Evolutionary conservation across 2,888 invertebrate genomes (phyloP), one percentile per base, ranked within the genome.

Genomic region (Emmelina monodactyla): DNA sequence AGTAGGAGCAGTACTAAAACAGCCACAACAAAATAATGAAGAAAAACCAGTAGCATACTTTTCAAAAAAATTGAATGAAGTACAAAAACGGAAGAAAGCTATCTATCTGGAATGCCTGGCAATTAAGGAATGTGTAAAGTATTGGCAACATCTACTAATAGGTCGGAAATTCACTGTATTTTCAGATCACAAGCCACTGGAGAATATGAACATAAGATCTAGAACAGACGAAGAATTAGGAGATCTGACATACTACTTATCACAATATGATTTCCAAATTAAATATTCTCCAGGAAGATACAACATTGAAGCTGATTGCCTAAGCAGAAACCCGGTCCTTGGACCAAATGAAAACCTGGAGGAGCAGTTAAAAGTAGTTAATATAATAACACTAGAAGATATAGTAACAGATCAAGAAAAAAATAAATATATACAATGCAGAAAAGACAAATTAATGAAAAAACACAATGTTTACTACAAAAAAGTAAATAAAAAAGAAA

Each of bases 141-240:
- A 43, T 33, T 49, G 49, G 49, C 47, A 49, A 30, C 35, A 47
- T 30, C 38, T 36, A 44, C 15, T 47, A 16, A 41, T 43, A 28
- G 41, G 39, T 7, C 37, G 28, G 16, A 14, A 15, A 34, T 41
- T 41, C 16, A 43, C 32, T 15, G 43, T 45, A 4, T 43, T 32
- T 16, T 35, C 41, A 30, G 41, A 45, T 15, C 41, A 45, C 34
- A 46, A 44, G 31, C 42, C 42, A 7, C 15, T 42, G 19, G 42
- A 42, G 22, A 43, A 43, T 22, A 35, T 41, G 32, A 42, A 42
- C 28, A 40, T 38, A 31, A 45, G 11, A n/a, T 28, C 28, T n/a
- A 28, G 28, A 28, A 28, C 28, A n/a, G 28, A 28, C n/a, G 28
- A 28, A 22, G 40, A 44, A 32, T 28, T 43, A 7, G 42, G 40